Evolutionary conservation across 2,797 vertebrate species (phyloP), one percentile per base, ranked within the genome.

Genomic region (Microctenopoma stevenorrisi): DNA sequence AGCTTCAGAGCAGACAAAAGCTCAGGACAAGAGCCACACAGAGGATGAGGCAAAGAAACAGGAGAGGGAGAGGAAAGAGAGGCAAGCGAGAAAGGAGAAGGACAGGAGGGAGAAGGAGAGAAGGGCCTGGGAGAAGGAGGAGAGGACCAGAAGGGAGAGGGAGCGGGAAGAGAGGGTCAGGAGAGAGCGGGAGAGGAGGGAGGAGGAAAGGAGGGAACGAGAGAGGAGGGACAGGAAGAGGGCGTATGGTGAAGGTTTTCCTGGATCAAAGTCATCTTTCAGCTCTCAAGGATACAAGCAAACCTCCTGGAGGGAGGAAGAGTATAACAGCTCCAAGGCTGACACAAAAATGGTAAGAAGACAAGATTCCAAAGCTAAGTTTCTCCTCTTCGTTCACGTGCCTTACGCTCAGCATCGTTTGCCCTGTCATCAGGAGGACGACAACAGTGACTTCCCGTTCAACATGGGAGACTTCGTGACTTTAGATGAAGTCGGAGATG

Each of bases 381-480:
- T 4, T 10, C 4, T 37, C 1, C 2, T 16, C 7, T 38, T 13
- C 16, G 12, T 51, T n/a, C 0, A 26, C 5, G 5, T 44, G 4
- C 1, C 11, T 4, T 33, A 0, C 0, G 25, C 25, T 42, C 38
- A 13, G 35, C 35, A 6, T 25, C 3, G 13, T 59, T 22, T 70
- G 2, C 54, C 6, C n/a, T 50, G 26, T 58, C 4, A 0, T 64
- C 57, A 59, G 40, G 78, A 64, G 0, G 79, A 87, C 14, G 83
- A 81, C 4, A 15, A 9, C 0, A 89, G 92, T 0, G 88, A 94
- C 10, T 96, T 96, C 72, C 94, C 94, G 0, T 97, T 97, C 54
- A 94, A 96, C 89, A 66, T 98, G 93, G 95, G 94, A 4, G 96
- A 97, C 82, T 96, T 96, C 74, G 95, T 98, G 44, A 98, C 96